Base-by-base conservation (phyloP, 2,797 vertebrate species). In the Anguilla obscura region DNA sequence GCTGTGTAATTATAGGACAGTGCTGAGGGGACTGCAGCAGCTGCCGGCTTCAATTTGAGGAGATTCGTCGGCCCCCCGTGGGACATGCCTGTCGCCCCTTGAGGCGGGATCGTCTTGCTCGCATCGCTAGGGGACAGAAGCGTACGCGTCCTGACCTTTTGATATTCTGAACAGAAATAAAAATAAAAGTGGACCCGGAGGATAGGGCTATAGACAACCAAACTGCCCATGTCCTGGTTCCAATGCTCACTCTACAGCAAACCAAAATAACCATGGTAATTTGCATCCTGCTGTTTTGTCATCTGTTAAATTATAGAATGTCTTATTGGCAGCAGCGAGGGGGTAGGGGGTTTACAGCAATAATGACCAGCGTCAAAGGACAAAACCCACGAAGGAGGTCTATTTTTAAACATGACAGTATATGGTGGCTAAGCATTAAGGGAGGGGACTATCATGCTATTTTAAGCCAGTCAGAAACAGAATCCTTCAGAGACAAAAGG, bases 1-100 rank as follows among this genome's bases (percentile, higher is more conserved):
- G 16, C 88, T 80, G 86, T 89, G 89, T 94, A 93, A 93, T 92
- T 94, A 92, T 92, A 94, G 40, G 93, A 87, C 88, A 10, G 54
- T n/a, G 83, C 80, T 40, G 33, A 8, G 66, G 69, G 54, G 76
- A 33, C 45, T 24, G 76, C 21, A 90, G 93, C 96, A 96, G 95
- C 95, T 96, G 95, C 92, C 93, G 93, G 88, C 86, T 86, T 90
- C 40, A 86, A 89, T 93, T 93, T 89, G 90, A 89, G 88, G 24
- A 21, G 27, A 82, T 82, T 50, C 10, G 21, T 82, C 45, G 40
- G 85, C 24, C 88, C 85, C 87, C 88, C 88, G 74, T 85, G 79
- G 88, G 87, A 91, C 87, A 36, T 83, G 71, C 76, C 21, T 85
- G 88, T 21, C 52, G 54, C 60, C 80, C 69, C 33, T 63, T 82